Conservation (phyloP, 2,797 vertebrate species). For the Craterocephalus amniculus region DNA sequence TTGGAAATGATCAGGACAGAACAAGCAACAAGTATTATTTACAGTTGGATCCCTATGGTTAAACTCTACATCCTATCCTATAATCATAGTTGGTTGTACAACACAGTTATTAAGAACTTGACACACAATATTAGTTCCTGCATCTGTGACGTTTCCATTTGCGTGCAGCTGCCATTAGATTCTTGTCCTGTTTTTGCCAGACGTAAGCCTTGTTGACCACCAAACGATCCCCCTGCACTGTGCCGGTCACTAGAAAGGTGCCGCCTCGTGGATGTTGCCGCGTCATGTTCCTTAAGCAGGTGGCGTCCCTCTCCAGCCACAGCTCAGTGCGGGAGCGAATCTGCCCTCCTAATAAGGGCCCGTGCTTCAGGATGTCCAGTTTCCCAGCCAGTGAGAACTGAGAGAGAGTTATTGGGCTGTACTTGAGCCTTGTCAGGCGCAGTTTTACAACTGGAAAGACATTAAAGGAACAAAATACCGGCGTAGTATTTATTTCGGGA, state of each 20-base stretch:
- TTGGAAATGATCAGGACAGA: slow-evolving; percentile 14
- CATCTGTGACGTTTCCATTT: slow-evolving; percentile 87
- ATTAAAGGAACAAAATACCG: slow-evolving; percentile 26
- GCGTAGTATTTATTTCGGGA: slow-evolving; percentile 7
- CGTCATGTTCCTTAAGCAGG: slow-evolving; percentile 87
- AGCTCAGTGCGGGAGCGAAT: slow-evolving; percentile 80
- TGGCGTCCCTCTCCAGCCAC: slow-evolving; percentile 89
- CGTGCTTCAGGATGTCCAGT: slow-evolving; percentile 86
- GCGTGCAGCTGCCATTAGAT: slow-evolving; percentile 81
- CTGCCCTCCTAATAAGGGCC: slow-evolving; percentile 81
- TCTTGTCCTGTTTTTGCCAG: slow-evolving; percentile 85
- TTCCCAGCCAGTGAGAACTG: slow-evolving; percentile 84
- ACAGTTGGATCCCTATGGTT: slow-evolving; percentile 8
- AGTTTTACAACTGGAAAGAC: slow-evolving; percentile 84
- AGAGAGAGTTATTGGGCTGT: slow-evolving; percentile 75
- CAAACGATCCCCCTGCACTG: slow-evolving; percentile 82
- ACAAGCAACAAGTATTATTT: slow-evolving; percentile 15
- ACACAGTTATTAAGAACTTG: not conserved
- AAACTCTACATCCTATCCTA: slow-evolving; percentile 12
- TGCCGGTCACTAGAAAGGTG: slow-evolving; percentile 84
- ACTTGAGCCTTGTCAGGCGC: slow-evolving; percentile 81
- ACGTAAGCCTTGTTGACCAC: slow-evolving; percentile 85
- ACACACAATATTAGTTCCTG: slow-evolving; percentile 66
- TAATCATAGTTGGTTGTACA: slow-evolving; percentile 15
- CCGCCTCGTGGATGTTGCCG: slow-evolving; percentile 77